These are phyloP conservation scores for Thinocorus orbignyianus DNA, from an alignment of 2,113 vertebrate species.

Conservation along the genomic window DNA sequence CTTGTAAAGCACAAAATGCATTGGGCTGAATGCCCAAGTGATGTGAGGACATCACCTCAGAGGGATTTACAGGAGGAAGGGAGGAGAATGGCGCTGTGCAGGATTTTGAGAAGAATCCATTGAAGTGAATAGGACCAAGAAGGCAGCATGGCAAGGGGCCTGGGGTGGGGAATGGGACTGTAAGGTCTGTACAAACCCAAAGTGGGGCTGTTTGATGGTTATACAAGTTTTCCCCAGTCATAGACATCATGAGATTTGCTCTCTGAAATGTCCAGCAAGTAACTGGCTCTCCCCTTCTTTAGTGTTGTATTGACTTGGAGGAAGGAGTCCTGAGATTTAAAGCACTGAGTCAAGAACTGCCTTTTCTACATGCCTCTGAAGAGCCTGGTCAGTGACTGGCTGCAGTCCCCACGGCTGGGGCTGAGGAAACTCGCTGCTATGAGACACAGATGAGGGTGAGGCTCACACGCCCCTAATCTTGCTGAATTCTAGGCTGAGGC, in stretches of 20 bases:
- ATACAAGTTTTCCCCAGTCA: not conserved
- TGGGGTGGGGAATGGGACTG: not conserved
- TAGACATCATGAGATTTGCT: not conserved
- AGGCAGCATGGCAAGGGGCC: not conserved
- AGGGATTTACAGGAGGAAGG: not conserved
- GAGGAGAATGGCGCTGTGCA: not conserved
- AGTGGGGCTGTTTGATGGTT: not conserved
- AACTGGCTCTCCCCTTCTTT: not conserved
- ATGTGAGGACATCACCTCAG: not conserved
- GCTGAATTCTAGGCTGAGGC: conserved; percentile 4
- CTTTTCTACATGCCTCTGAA: conserved; percentile 79
- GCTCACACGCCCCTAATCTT: not conserved
- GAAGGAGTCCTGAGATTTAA: conserved; percentile 79
- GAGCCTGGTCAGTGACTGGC: conserved; percentile 65
- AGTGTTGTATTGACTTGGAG: conserved; percentile 91
- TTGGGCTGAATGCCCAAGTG: not conserved
- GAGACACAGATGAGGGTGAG: not conserved
- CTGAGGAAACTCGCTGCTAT: not conserved
- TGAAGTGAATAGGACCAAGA: not conserved
- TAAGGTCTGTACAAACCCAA: not conserved
- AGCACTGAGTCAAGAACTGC: conserved; percentile 81
- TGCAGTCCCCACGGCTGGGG: not conserved
- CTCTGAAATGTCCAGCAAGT: not conserved
- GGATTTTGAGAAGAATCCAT: not conserved
- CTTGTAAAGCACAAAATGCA: not conserved